phyloP scores from a whole-genome alignment of 2,888 invertebrate genomes.

The Pecten maximus region DNA sequence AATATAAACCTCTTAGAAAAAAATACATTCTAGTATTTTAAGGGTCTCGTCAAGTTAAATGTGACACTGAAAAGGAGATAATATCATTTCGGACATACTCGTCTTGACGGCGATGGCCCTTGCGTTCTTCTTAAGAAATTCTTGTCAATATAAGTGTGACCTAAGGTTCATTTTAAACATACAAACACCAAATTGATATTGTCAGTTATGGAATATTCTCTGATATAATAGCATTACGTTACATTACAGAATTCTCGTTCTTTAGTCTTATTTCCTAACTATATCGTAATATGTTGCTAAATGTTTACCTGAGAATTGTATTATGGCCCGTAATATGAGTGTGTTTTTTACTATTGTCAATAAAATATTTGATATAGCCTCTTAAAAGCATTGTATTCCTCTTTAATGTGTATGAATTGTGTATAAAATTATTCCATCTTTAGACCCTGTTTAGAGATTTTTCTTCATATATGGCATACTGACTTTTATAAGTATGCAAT shows the following conservation, averaged over 20 bases:
- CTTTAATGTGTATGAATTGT: not conserved
- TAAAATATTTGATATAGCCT: not conserved
- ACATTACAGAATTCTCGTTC: not conserved
- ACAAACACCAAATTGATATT: conserved; percentile 25
- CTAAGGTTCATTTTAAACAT: conserved; percentile 8
- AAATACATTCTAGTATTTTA: not conserved
- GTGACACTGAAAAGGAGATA: not conserved
- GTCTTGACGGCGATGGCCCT: not conserved
- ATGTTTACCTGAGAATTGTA: not conserved
- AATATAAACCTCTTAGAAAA: not conserved
- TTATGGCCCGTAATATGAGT: not conserved
- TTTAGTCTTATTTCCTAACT: not conserved
- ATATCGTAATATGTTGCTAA: conserved; percentile 12
- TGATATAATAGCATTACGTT: not conserved
- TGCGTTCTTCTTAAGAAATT: not conserved
- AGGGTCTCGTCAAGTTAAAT: not conserved
- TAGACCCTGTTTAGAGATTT: not conserved
- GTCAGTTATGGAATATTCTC: not conserved
- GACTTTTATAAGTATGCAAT: not conserved
- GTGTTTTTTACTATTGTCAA: conserved; percentile 11
- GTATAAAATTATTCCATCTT: not conserved
- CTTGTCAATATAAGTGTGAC: conserved; percentile 17
- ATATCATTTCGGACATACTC: not conserved
- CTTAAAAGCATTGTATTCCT: not conserved
- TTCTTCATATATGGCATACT: not conserved